These are phyloP conservation scores for Stichodactyla mertensii DNA, from an alignment of 64 coral and sea anemone species.

Conservation along the genomic window DNA sequence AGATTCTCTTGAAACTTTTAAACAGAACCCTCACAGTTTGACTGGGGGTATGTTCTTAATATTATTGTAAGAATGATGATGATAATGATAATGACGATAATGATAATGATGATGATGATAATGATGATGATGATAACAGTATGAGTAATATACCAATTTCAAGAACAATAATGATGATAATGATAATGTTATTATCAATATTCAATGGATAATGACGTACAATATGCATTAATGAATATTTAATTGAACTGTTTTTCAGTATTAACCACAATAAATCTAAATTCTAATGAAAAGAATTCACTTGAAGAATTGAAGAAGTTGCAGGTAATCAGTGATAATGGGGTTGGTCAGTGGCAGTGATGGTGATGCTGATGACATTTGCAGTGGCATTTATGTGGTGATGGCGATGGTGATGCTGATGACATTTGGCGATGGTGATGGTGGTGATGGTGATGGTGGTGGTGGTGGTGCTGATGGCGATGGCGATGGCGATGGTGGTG, in stretches of 20 bases:
- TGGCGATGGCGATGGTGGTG: background rate
- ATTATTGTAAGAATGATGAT: background rate
- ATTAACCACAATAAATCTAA: conserved; percentile 83
- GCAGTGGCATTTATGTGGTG: background rate
- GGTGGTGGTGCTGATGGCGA: background rate
- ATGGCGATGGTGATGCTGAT: background rate
- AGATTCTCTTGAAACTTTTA: conserved; percentile 18
- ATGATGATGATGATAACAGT: background rate
- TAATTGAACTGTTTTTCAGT: conserved; percentile 22
- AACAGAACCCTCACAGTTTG: background rate
- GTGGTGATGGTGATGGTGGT: background rate
- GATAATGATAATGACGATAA: too few relatives aligned
- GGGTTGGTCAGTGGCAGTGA: background rate
- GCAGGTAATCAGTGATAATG: conserved; percentile 40
- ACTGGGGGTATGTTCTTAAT: conserved; percentile 4
- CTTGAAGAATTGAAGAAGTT: conserved; percentile 61
- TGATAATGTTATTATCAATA: too few relatives aligned
- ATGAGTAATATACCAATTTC: background rate
- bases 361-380: background rate
- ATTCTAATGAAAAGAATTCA: conserved; percentile 37
- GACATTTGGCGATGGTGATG: background rate
- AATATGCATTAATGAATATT: background rate
- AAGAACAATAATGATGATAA: too few relatives aligned
- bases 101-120: too few relatives aligned
- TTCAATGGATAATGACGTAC: background rate